Evolutionary conservation across 2,888 invertebrate genomes (phyloP), one percentile per base, ranked within the genome.

Genomic region (Hoplodrina ambigua): DNA sequence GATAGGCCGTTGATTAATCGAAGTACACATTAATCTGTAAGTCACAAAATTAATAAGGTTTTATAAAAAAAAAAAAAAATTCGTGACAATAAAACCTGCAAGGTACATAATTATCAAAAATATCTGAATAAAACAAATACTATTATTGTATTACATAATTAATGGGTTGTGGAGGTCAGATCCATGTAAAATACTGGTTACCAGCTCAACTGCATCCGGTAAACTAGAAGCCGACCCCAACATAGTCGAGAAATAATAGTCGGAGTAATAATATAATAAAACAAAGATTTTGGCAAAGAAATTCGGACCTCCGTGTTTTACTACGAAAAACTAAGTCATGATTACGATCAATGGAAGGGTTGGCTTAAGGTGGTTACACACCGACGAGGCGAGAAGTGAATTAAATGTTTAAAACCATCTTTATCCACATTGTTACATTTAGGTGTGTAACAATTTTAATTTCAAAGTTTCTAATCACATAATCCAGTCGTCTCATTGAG

Each of bases 31-130:
- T 17, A 7, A 6, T 33, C 33, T 13, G n/a, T n/a, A 53, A 37
- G 17, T 58, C 13, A 71, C 19, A 7, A 70, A 44, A 57, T 30
- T 41, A 41, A 41, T 41, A 41, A 41, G 8, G 30, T 5, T 41
- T 1, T 10, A 6, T 8, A 41, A 6, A 11, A 41, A 10, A 1
- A 41, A 41, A 1, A 6, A 41, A n/a, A n/a, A n/a, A n/a, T n/a
- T 41, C 41, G 3, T 41, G 5, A 7, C 1, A 41, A 7, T 41
- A 41, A 41, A 41, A 11, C 11, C 44, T 15, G 15, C 4, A 44
- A 44, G 37, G 8, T 10, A 37, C 37, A 10, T 10, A 37, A 7
- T 41, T 13, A 41, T 41, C 41, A 41, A 41, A 13, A 11, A 41
- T 41, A 13, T 41, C 13, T 13, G 2, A 41, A 41, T 41, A 19